phyloP scores from a whole-genome alignment of 2,888 invertebrate species.

The Steinernema scapterisci region DNA sequence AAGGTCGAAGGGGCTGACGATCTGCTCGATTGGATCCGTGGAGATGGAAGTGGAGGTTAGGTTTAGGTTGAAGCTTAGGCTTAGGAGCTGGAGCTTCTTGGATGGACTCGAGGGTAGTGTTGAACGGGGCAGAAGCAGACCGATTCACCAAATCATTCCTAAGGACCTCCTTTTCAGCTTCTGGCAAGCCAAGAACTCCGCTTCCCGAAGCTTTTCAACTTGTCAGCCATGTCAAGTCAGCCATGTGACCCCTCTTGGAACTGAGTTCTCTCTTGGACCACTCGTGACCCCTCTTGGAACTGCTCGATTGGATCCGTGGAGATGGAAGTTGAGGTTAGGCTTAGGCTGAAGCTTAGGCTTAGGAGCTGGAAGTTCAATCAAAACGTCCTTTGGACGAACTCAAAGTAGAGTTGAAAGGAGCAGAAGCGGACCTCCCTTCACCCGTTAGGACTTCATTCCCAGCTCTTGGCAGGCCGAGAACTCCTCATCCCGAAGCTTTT shows the following conservation, averaged over 20 bases:
- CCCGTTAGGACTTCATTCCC: too few species aligned
- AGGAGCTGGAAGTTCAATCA: constrained; percentile 39
- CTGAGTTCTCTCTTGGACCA: constrained; percentile 38
- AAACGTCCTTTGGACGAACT: constrained; percentile 35
- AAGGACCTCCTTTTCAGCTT: constrained; percentile 42
- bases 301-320: constrained; percentile 43
- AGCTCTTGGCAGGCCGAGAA: constrained; percentile 52
- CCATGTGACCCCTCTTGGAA: constrained; percentile 35
- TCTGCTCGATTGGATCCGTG: constrained; percentile 43
- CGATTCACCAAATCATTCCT: too few species aligned
- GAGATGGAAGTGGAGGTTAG: constrained; percentile 49
- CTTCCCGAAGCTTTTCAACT: constrained; percentile 54
- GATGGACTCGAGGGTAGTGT: too few species aligned
- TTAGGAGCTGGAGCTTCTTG: too few species aligned
- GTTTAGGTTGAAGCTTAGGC: too few species aligned
- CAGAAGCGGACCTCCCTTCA: too few species aligned
- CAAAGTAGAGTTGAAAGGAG: not conserved
- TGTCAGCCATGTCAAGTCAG: constrained; percentile 48
- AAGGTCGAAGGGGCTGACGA: constrained; percentile 12
- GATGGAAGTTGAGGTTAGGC: constrained; percentile 42
- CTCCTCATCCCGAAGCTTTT: constrained; percentile 54
- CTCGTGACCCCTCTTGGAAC: not conserved
- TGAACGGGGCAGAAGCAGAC: too few species aligned
- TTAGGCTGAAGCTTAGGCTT: too few species aligned
- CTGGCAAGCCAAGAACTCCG: constrained; percentile 53